Percentiles rank a stretch among this genome's conserved stretches.
These are phyloP conservation scores for Lamellibrachia luymesi DNA, from an alignment of 1,140 invertebrate species.

Conservation along the genomic window DNA sequence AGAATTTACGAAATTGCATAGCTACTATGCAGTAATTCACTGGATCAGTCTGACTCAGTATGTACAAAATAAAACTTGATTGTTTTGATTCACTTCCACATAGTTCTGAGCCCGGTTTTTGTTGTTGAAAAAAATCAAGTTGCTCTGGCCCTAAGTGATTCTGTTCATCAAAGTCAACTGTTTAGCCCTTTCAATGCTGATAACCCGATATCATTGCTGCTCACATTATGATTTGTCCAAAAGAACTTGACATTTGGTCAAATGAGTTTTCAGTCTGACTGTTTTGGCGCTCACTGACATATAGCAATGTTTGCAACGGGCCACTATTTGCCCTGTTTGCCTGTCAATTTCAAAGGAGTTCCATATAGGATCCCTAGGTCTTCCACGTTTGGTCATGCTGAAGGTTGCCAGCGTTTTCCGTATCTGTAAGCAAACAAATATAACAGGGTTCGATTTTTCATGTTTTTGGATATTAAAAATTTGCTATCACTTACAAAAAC, in stretches of 20 bases:
- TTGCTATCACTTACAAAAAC: too few species aligned
- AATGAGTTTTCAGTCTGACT: not conserved
- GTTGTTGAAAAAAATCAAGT: too few species aligned
- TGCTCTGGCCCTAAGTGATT: too few species aligned
- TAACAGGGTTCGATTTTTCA: not conserved
- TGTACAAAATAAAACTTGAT: too few species aligned
- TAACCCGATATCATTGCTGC: not conserved
- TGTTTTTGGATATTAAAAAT: too few species aligned
- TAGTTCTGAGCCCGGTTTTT: too few species aligned
- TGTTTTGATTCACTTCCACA: too few species aligned
- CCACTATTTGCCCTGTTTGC: not conserved
- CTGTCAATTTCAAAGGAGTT: not conserved
- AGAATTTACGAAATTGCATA: too few species aligned
- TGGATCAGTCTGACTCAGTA: too few species aligned
- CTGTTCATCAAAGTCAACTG: too few species aligned
- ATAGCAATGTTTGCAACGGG: not conserved
- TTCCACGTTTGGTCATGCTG: not conserved
- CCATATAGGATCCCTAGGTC: not conserved
- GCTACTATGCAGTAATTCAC: too few species aligned
- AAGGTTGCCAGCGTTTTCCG: not conserved
- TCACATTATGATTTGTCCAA: not conserved
- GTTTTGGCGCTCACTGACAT: not conserved
- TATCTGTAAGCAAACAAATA: not conserved
- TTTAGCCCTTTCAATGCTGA: too few species aligned
- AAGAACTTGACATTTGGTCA: not conserved